phyloP scores from a whole-genome alignment of 2,113 vertebrate genomes.

The Panthera tigris region DNA sequence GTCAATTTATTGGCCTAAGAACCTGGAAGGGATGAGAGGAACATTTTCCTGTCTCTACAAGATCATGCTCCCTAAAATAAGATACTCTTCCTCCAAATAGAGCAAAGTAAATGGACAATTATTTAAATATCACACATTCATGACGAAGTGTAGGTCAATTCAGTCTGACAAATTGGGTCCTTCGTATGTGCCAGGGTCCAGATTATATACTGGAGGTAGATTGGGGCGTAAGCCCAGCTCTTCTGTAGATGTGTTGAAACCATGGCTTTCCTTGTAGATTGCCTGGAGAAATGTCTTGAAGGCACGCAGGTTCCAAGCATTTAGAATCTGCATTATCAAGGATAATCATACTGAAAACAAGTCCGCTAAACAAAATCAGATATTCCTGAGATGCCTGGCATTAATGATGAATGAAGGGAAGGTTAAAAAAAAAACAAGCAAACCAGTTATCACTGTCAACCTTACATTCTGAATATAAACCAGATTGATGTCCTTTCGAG shows the following conservation, averaged over 20 bases:
- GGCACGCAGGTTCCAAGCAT: not conserved
- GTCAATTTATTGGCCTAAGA: not conserved
- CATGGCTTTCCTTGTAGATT: not conserved
- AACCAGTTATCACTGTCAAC: not conserved
- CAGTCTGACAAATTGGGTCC: not conserved
- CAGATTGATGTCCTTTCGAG: not conserved
- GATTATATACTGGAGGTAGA: not conserved
- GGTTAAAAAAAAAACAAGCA: not conserved
- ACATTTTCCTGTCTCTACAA: not conserved
- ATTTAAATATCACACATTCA: not conserved
- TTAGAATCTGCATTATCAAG: not conserved
- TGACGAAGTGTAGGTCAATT: not conserved
- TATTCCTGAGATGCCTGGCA: not conserved
- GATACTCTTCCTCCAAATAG: not conserved
- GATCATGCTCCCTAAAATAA: not conserved
- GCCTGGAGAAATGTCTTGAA: not conserved
- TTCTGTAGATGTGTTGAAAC: not conserved
- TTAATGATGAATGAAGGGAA: constrained; percentile 2
- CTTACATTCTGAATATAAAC: not conserved
- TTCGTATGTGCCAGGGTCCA: not conserved
- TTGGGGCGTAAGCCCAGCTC: not conserved
- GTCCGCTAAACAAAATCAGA: not conserved
- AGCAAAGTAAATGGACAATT: not conserved
- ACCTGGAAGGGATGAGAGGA: not conserved
- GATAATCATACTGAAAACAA: not conserved